Evolutionary conservation across 1,140 invertebrate genomes (phyloP), one percentile per base, ranked within the genome.

Genomic region (Lepeophtheirus salmonis): DNA sequence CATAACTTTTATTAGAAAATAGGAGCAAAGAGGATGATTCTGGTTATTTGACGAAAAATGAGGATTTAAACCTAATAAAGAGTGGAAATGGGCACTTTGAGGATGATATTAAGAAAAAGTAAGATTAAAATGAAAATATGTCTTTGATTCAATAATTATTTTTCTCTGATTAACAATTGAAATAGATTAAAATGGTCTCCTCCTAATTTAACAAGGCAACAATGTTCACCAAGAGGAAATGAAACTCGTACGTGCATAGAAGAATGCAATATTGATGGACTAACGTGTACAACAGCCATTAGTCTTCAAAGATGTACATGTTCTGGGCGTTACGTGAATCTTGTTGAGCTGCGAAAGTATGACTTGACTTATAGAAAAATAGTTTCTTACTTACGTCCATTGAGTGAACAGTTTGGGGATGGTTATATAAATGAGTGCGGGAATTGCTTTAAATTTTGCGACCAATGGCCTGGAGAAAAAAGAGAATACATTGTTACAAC

Each of bases 371-470:
- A 24, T n/a, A 18, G 23, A n/a, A 24, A 54, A 23, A 20, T 21
- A 14, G 13, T 54, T 21, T 54, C 23, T 20, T 24, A 21, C 2
- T 21, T 20, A 12, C 20, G 18, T 3, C 52, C 52, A 14, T n/a
- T 21, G 20, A 20, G 52, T 1, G n/a, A 54, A 17, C 1, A 18
- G 2, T 54, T 21, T 54, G 52, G 52, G 52, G 23, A 3, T 21
- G 52, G 52, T 20, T 54, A 54, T 23, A 24, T 54, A n/a, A 14
- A 20, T 14, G 52, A 54, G 21, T 54, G 52, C 21, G 52, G 52
- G 23, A 21, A 14, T 20, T 54, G 52, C 23, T 20, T 54, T 2
- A 24, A 54, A 2, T 54, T 21, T 17, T 54, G 52, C 23, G n/a
- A 24, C n/a, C 18, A 54, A 21, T 54, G 52, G 52, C 52, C 52